Percentiles rank a stretch among this genome's conserved stretches.
phyloP scores from a whole-genome alignment of 1,140 invertebrate genomes.

The Archegozetes longisetosus region DNA sequence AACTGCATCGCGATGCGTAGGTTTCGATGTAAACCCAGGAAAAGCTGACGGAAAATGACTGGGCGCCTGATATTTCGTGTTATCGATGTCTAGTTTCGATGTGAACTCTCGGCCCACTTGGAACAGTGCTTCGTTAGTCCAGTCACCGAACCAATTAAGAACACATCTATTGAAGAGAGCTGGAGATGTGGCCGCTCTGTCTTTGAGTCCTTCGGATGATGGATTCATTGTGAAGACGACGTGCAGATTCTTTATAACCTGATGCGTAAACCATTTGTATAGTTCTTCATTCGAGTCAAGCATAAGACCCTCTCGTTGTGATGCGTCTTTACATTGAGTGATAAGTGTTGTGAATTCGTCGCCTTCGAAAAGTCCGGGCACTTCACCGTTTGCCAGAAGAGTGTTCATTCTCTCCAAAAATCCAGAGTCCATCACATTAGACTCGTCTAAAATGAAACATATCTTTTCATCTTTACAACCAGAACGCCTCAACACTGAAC shows the following conservation, averaged over 20 bases:
- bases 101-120: conserved; percentile 54
- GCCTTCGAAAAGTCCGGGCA: conserved; percentile 59
- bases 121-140: conserved; percentile 92
- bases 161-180: conserved; percentile 97
- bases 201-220: conserved; percentile 90
- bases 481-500: conserved; percentile 75
- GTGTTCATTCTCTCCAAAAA: conserved; percentile 99
- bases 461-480: conserved; percentile 98
- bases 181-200: conserved; percentile 92
- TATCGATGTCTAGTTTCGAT: conserved; percentile 39
- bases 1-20: conserved; percentile 68
- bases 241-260: conserved; percentile 95
- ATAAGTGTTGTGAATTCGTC: conserved; percentile 97
- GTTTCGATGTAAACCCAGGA: conserved; percentile 50
- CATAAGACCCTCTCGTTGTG: conserved; percentile 94
- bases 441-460: conserved; percentile 97
- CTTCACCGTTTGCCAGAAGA: conserved; percentile 93
- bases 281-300: conserved; percentile 94
- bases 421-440: conserved; percentile 94
- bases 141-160: conserved; percentile 99
- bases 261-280: conserved; percentile 94
- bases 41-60: conserved; percentile 75
- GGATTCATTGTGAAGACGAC: conserved; percentile 99
- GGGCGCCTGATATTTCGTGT: conserved; percentile 56
- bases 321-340: conserved; percentile 99